phyloP scores from a whole-genome alignment of 2,797 vertebrate genomes.

The Poecile montanus region DNA sequence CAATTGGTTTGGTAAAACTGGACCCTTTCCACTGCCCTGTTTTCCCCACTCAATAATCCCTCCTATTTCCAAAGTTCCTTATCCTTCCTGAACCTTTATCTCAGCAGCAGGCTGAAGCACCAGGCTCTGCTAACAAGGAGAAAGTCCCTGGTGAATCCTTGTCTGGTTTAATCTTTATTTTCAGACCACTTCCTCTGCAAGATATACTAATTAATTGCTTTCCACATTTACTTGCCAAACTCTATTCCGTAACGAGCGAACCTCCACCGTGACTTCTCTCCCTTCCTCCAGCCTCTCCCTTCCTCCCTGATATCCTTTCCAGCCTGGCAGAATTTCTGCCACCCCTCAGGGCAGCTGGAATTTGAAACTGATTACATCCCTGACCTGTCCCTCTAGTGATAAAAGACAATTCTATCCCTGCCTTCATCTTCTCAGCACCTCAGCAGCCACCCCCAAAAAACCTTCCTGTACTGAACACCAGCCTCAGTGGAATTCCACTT shows the following conservation, averaged over 20 bases:
- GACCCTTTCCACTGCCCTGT: neutral
- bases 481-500: neutral
- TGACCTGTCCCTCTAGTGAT: neutral
- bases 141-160: neutral
- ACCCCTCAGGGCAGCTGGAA: neutral
- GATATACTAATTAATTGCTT: constrained; percentile 17
- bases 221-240: neutral
- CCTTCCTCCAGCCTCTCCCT: neutral
- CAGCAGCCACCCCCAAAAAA: neutral
- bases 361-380: neutral
- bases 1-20: neutral
- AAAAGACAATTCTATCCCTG: neutral
- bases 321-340: neutral
- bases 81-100: neutral
- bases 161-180: constrained; percentile 24
- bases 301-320: neutral
- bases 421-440: neutral
- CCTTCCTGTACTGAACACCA: neutral
- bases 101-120: neutral
- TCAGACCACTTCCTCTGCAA: constrained; percentile 1
- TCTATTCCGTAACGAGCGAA: rapidly evolving
- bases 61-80: neutral
- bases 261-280: neutral
- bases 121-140: neutral
- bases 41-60: neutral